Evolutionary conservation across 1,140 invertebrate species (phyloP).

Genomic region (Coelopa frigida): DNA sequence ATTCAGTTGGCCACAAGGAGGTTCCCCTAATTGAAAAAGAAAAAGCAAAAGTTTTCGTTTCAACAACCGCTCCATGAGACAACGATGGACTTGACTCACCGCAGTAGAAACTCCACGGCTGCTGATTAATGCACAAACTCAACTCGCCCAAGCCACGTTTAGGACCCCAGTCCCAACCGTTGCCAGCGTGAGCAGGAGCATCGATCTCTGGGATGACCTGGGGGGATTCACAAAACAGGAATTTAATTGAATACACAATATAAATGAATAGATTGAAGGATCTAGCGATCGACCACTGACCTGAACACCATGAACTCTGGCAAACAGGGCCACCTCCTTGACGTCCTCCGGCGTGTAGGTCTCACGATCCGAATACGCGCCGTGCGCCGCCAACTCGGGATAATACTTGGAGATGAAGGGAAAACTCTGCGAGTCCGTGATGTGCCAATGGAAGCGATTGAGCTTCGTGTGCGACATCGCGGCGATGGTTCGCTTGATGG

Average conservation of each 20-base stretch:
- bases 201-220: constrained; percentile 63
- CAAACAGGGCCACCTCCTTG: constrained; percentile 56
- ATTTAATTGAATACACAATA: no score
- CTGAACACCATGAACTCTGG: constrained; percentile 60
- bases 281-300: no score
- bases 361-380: constrained; percentile 63
- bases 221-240: no score
- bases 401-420: constrained; percentile 61
- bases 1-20: constrained; percentile 77
- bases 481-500: constrained; percentile 65
- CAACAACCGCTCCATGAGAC: background rate
- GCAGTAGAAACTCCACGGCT: constrained; percentile 70
- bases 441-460: constrained; percentile 82
- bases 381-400: constrained; percentile 64
- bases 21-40: no score
- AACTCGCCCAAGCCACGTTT: constrained; percentile 58
- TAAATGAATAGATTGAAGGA: no score
- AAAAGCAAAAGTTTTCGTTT: background rate
- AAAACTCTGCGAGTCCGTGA: constrained; percentile 77
- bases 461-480: constrained; percentile 73
- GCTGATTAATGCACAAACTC: constrained; percentile 64
- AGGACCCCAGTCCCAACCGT: constrained; percentile 73
- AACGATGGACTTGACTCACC: no score
- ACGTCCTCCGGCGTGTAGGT: constrained; percentile 64
- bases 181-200: constrained; percentile 72